Conservation (phyloP, 2,888 invertebrate species). For the Mechanitis messenoides region DNA sequence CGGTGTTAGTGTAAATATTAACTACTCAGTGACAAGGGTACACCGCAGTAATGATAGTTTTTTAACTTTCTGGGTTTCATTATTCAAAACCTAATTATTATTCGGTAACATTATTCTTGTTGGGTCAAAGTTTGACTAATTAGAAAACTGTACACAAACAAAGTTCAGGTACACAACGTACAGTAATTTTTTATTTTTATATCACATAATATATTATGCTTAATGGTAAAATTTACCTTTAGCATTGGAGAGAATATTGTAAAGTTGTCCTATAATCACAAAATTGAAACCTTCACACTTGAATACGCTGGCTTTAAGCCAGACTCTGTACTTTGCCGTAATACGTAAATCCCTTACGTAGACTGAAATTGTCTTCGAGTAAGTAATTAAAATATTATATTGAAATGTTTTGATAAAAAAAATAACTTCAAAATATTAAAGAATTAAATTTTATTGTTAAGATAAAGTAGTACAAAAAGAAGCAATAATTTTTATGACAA, state of each 20-base stretch:
- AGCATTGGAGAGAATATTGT: background rate
- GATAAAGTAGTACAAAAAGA: too few relatives aligned
- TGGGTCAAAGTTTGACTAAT: background rate
- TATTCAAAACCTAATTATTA: conserved; percentile 9
- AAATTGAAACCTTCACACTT: background rate
- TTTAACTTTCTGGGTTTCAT: conserved; percentile 19
- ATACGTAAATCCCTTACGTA: conserved; percentile 1
- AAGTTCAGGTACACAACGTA: too few relatives aligned
- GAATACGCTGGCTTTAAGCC: conserved; percentile 3
- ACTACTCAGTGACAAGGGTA: conserved; percentile 43
- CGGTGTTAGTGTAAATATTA: conserved; percentile 46
- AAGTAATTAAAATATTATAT: too few relatives aligned
- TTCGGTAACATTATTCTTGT: background rate
- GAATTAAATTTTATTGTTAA: too few relatives aligned
- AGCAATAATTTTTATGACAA: too few relatives aligned
- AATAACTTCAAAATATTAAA: too few relatives aligned
- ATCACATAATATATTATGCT: too few relatives aligned
- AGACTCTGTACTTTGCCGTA: background rate
- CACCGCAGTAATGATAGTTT: conserved; percentile 28
- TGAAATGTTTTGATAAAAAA: too few relatives aligned
- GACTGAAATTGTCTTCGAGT: background rate
- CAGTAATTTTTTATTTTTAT: too few relatives aligned
- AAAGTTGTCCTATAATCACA: background rate
- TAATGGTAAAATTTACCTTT: background rate
- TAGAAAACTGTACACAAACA: background rate